phyloP scores from a whole-genome alignment of 1,140 invertebrate species.

The Leucophenga varia region DNA sequence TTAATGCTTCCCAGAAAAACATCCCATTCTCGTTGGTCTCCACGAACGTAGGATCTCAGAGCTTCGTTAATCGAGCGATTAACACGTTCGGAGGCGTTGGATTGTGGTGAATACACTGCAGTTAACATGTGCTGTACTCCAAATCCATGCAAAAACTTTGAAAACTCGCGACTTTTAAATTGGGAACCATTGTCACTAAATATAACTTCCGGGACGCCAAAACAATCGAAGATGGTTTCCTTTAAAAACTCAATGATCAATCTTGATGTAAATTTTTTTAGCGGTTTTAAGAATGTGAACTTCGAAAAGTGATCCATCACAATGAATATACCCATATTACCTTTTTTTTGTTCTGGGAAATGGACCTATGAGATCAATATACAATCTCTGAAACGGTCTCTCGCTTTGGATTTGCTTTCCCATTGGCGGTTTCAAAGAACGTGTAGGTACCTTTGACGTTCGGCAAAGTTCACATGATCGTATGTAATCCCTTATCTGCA shows the following conservation, averaged over 20 bases:
- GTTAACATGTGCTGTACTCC: neutral
- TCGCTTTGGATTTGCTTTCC: slow-evolving; percentile 2
- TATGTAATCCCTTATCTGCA: too few species aligned
- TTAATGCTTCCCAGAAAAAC: neutral
- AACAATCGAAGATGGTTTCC: neutral
- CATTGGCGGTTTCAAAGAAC: slow-evolving; percentile 1
- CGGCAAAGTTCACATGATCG: too few species aligned
- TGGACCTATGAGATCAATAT: slow-evolving; percentile 13
- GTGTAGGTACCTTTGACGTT: too few species aligned
- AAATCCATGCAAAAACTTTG: neutral
- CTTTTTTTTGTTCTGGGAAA: slow-evolving; percentile 11
- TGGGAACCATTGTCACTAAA: neutral
- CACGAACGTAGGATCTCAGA: neutral
- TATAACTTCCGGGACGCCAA: neutral
- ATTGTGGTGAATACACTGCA: neutral
- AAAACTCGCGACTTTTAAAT: neutral
- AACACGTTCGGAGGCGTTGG: neutral
- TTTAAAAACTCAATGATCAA: too few species aligned
- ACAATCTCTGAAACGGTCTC: slow-evolving; percentile 9
- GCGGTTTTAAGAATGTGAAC: too few species aligned
- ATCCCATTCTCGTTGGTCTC: neutral
- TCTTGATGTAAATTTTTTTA: too few species aligned
- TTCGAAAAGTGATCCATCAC: slow-evolving; percentile 10
- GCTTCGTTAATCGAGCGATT: neutral
- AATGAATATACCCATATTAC: slow-evolving; percentile 8